These are phyloP conservation scores for Poecilia picta DNA, from an alignment of 2,797 vertebrate genomes.

Conservation along the genomic window DNA sequence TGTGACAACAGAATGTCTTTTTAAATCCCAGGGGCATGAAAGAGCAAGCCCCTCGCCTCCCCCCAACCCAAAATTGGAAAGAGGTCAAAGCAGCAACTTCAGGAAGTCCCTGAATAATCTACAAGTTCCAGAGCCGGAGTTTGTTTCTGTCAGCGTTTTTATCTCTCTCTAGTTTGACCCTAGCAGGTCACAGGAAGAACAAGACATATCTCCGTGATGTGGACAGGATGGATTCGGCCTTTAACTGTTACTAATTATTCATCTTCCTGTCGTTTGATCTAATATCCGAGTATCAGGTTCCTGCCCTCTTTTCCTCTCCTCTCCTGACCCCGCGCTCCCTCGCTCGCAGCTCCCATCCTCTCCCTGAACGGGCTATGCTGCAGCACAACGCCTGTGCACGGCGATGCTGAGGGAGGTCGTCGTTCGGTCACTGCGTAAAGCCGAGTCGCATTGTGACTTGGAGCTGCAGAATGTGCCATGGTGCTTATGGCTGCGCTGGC, in stretches of 20 bases:
- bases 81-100: slow-evolving; percentile 26
- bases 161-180: slow-evolving; percentile 20
- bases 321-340: not conserved
- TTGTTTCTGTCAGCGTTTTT: not conserved
- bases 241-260: slow-evolving; percentile 24
- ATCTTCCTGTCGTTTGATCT: slow-evolving; percentile 37
- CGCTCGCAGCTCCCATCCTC: slow-evolving; percentile 28
- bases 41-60: not conserved
- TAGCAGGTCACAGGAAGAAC: slow-evolving; percentile 12
- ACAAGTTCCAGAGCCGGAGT: not conserved
- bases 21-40: slow-evolving; percentile 46
- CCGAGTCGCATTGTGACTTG: slow-evolving; percentile 75
- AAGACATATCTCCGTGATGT: slow-evolving; percentile 12
- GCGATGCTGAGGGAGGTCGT: slow-evolving; percentile 75
- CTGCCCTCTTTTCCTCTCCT: slow-evolving; percentile 8
- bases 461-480: slow-evolving; percentile 81
- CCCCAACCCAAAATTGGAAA: not conserved
- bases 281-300: slow-evolving; percentile 35
- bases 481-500: slow-evolving; percentile 78
- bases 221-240: not conserved
- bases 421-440: slow-evolving; percentile 78
- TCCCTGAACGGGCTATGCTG: slow-evolving; percentile 35
- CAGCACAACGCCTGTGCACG: slow-evolving; percentile 42
- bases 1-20: slow-evolving; percentile 50
- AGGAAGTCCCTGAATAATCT: slow-evolving; percentile 2